A percentile compares a stretch with the other conserved stretches of the same genome.
Conservation (phyloP, 2,113 vertebrate species). For the Silurus asotus region DNA sequence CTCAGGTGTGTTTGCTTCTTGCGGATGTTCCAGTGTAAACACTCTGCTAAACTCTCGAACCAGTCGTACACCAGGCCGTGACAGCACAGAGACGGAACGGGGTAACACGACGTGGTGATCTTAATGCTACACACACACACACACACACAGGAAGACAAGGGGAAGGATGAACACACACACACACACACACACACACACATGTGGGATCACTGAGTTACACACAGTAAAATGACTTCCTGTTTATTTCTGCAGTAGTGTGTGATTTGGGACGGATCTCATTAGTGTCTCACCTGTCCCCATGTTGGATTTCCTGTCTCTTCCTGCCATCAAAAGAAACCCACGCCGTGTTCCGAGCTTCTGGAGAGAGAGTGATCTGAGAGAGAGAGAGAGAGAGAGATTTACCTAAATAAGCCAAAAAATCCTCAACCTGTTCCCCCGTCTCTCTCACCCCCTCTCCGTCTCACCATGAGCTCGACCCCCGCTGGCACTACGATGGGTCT, state of each 20-base stretch:
- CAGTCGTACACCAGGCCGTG: constrained; percentile 82
- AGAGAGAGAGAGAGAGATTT: not conserved
- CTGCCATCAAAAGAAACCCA: constrained; percentile 82
- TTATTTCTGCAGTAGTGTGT: not conserved
- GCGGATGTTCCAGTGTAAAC: constrained; percentile 81
- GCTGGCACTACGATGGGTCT: constrained; percentile 81
- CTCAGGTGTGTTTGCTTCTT: constrained; percentile 75
- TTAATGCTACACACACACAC: constrained; percentile 69
- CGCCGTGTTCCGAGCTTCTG: constrained; percentile 78
- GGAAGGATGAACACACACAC: too few relatives aligned
- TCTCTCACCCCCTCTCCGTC: not conserved
- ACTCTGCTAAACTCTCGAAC: constrained; percentile 81
- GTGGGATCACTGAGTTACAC: not conserved
- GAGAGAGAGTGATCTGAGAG: constrained; percentile 74
- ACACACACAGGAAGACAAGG: not conserved
- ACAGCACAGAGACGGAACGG: constrained; percentile 80
- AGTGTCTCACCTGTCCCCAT: constrained; percentile 75
- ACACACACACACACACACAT: not conserved
- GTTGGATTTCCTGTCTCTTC: constrained; percentile 79
- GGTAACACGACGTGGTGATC: constrained; percentile 79
- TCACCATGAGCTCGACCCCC: constrained; percentile 80
- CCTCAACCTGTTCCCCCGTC: not conserved
- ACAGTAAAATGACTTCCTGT: not conserved
- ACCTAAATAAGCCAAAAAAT: not conserved
- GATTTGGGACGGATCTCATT: not conserved